These are phyloP conservation scores for Meiosimyza platycephala DNA, from an alignment of 2,888 invertebrate species.

Conservation along the genomic window DNA sequence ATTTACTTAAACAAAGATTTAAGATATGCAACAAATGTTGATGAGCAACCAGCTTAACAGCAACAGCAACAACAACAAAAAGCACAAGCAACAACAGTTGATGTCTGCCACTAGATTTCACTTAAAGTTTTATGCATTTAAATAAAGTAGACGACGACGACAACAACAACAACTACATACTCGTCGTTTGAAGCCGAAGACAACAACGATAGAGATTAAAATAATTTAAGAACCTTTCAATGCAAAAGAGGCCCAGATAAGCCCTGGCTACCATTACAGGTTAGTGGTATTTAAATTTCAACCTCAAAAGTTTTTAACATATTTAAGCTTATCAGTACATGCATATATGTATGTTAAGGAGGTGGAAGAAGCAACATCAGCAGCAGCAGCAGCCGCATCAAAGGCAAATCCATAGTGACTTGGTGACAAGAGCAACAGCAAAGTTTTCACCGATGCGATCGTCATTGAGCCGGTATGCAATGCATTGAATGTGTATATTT, in stretches of 20 bases:
- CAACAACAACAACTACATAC: too few species aligned
- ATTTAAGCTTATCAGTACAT: slow-evolving; percentile 13
- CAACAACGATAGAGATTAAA: slow-evolving; percentile 17
- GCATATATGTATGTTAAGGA: too few species aligned
- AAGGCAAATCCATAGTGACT: too few species aligned
- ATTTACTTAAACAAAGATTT: slow-evolving; percentile 35
- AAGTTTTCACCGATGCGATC: too few species aligned
- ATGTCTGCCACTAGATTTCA: slow-evolving; percentile 9
- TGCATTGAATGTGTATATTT: too few species aligned
- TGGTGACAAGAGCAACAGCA: too few species aligned
- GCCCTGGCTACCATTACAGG: slow-evolving; percentile 15
- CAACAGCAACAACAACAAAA: background rate
- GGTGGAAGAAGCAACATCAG: too few species aligned
- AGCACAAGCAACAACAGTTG: slow-evolving; percentile 5
- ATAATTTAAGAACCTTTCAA: slow-evolving; percentile 18
- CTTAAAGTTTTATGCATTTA: slow-evolving; percentile 33
- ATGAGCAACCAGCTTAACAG: slow-evolving; percentile 24
- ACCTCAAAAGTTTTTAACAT: slow-evolving; percentile 15
- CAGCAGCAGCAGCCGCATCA: too few species aligned
- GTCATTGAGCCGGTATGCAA: too few species aligned
- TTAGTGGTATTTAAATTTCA: slow-evolving; percentile 27
- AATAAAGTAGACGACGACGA: slow-evolving; percentile 23
- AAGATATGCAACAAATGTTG: slow-evolving; percentile 31
- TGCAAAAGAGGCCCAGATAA: background rate
- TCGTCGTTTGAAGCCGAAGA: too few species aligned